Evolutionary conservation across 2,113 vertebrate genomes (phyloP).

Genomic region (Haplochromis burtoni): DNA sequence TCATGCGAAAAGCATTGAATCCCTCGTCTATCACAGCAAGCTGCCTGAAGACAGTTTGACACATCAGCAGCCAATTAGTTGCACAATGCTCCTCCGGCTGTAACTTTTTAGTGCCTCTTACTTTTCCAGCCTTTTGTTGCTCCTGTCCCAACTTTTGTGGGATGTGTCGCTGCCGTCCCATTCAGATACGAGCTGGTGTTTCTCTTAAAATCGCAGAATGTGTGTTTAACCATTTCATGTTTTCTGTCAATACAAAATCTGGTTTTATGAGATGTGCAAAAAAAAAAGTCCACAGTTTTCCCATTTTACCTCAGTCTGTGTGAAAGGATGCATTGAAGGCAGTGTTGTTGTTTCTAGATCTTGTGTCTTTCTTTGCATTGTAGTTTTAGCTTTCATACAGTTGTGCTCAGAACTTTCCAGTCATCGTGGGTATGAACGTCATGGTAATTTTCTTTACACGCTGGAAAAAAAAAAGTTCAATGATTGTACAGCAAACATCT

Average conservation of each 20-base stretch:
- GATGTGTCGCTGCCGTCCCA: background rate
- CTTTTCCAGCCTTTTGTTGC: background rate
- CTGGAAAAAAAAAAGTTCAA: no score
- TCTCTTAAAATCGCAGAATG: accelerated
- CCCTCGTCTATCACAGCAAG: background rate
- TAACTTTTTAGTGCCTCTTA: background rate
- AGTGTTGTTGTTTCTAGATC: background rate
- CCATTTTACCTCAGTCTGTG: background rate
- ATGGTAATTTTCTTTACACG: background rate
- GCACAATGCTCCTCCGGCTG: background rate
- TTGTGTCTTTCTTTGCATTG: background rate
- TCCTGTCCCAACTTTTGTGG: background rate
- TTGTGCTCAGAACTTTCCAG: background rate
- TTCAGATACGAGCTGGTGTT: accelerated
- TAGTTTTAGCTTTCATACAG: background rate
- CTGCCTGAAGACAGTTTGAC: background rate
- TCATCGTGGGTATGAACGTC: accelerated
- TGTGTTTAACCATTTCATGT: background rate
- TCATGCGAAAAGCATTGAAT: accelerated
- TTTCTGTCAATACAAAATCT: background rate
- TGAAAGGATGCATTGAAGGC: background rate
- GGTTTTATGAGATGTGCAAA: background rate
- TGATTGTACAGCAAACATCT: background rate
- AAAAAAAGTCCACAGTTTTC: background rate
- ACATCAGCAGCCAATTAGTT: background rate